A percentile compares a stretch with the other conserved stretches of the same genome.
These are phyloP conservation scores for Hipparchia semele DNA, from an alignment of 2,888 invertebrate species.

Conservation along the genomic window DNA sequence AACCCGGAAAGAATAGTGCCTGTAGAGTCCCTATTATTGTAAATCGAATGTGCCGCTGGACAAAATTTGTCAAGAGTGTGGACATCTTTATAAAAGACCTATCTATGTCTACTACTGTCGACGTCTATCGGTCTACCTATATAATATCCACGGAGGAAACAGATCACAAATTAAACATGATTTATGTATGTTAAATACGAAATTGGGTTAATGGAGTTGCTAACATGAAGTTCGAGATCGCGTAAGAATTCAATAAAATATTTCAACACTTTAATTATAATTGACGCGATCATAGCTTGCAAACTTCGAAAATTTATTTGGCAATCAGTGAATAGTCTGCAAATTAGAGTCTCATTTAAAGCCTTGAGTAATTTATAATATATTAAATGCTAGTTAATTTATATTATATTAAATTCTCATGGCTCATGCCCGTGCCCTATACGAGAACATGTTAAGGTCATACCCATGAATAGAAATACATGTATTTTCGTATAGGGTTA, in stretches of 20 bases:
- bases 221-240: background rate
- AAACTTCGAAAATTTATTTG: background rate
- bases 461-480: too few species aligned
- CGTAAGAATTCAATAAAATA: conserved; percentile 5
- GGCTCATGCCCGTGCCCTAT: too few species aligned
- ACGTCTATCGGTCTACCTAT: background rate
- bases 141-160: background rate
- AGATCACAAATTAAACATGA: background rate
- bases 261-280: background rate
- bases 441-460: too few species aligned
- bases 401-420: too few species aligned
- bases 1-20: too few species aligned
- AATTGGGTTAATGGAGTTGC: conserved; percentile 6
- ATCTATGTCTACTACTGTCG: background rate
- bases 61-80: too few species aligned
- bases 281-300: background rate
- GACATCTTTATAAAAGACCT: background rate
- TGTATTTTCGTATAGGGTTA: too few species aligned
- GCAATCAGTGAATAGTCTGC: background rate
- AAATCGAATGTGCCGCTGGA: too few species aligned
- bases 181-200: background rate
- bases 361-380: background rate
- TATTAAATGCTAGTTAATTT: too few species aligned
- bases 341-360: background rate
- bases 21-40: too few species aligned